Evolutionary conservation across 1,140 invertebrate species (phyloP).

Genomic region (Eriosoma lanigerum): DNA sequence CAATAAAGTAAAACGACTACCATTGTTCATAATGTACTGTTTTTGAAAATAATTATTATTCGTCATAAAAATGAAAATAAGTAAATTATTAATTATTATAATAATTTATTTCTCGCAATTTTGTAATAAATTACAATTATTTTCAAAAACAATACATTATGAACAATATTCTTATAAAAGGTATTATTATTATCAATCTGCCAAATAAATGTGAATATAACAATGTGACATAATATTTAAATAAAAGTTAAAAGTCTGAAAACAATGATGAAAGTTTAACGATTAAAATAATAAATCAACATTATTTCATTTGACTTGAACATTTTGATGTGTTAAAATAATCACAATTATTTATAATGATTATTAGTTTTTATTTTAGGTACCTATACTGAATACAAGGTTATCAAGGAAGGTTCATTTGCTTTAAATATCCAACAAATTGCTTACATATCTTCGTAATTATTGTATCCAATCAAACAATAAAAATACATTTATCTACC

Average conservation of each 20-base stretch:
- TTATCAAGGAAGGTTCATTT: neutral
- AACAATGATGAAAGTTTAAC: too few species aligned
- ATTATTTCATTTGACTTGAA: too few species aligned
- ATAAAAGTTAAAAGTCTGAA: too few species aligned
- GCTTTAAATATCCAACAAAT: neutral
- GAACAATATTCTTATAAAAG: too few species aligned
- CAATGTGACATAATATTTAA: too few species aligned
- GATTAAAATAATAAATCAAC: too few species aligned
- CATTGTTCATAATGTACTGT: neutral
- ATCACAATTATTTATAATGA: slow-evolving; percentile 13
- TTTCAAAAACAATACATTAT: too few species aligned
- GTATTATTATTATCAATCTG: too few species aligned
- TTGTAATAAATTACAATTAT: too few species aligned
- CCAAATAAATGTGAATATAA: too few species aligned
- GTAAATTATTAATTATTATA: neutral
- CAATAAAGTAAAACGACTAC: slow-evolving; percentile 20
- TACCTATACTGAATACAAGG: neutral
- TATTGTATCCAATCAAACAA: slow-evolving; percentile 3
- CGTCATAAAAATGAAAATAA: slow-evolving; percentile 4
- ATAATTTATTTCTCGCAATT: too few species aligned
- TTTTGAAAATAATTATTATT: neutral
- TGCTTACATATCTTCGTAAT: neutral
- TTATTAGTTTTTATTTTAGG: neutral
- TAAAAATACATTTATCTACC: neutral
- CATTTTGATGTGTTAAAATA: too few species aligned